Evolutionary conservation across 2,888 invertebrate genomes (phyloP), one percentile per base, ranked within the genome.

Genomic region (Meliscaeva auricollis): DNA sequence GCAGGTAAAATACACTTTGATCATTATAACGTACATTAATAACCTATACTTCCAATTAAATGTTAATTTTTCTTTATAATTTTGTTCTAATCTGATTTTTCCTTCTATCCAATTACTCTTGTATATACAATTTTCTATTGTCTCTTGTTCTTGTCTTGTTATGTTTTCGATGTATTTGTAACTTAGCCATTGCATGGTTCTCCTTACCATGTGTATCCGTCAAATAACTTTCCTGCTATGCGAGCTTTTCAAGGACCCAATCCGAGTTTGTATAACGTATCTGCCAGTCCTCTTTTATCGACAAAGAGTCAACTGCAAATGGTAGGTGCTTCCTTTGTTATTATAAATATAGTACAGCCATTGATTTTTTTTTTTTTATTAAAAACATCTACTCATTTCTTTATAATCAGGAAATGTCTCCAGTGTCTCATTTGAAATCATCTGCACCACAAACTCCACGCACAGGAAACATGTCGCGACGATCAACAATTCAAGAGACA

Each of bases 151-250:
- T 32, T 66, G 58, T 38, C 11, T 38, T 38, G 38, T 35, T 35
- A 20, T 50, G 32, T 41, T 44, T 20, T 26, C 20, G 20, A 15
- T 32, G 6, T 83, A 68, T 73, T 56, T 48, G 75, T 72, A 80
- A 62, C 2, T 52, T 17, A 94, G 94, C 92, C 93, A 73, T 88
- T 91, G 90, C 94, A 95, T 92, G 95, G 95, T 89, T 96, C 96
- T 89, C 95, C 96, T 84, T 95, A 95, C 91, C 95, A 95, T 92
- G 95, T 96, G 88, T 95, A 96, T 93, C 96, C 96, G 88, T 93
- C 92, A 92, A 94, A 89, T 93, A 94, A 92, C 88, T 90, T 91
- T 93, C 94, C 93, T 93, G 94, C 92, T 93, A 94, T 92, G 93
- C 94, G 95, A 90, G 94, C 92, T 32, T 92, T 94, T 93, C 92